A percentile compares a stretch with the other conserved stretches of the same genome.
These are phyloP conservation scores for Calameuta filiformis DNA, from an alignment of 2,888 invertebrate species.

Conservation along the genomic window DNA sequence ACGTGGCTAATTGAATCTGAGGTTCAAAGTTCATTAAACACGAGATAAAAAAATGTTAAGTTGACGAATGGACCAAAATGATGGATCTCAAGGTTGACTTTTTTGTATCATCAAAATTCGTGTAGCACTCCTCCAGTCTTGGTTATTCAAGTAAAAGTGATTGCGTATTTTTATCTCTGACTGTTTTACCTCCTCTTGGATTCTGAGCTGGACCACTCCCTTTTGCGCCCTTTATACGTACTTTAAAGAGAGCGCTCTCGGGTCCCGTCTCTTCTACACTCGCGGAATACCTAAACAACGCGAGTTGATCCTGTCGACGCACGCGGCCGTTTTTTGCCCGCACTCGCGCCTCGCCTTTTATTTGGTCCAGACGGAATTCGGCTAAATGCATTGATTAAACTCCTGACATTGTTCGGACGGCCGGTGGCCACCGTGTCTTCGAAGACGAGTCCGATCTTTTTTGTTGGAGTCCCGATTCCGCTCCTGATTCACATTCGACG, in stretches of 20 bases:
- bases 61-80: background rate
- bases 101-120: background rate
- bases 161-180: background rate
- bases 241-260: constrained; percentile 18
- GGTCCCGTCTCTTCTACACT: constrained; percentile 42
- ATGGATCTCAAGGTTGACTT: background rate
- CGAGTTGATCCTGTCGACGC: background rate
- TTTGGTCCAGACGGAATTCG: constrained; percentile 66
- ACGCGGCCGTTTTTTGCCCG: constrained; percentile 50
- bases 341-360: constrained; percentile 60
- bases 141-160: background rate
- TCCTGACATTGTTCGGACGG: constrained; percentile 59
- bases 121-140: background rate
- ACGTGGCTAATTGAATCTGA: background rate
- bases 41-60: background rate
- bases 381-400: constrained; percentile 67
- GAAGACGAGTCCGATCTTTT: constrained; percentile 52
- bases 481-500: constrained; percentile 3
- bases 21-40: background rate
- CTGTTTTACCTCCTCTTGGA: background rate
- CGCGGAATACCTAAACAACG: constrained; percentile 56
- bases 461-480: constrained; percentile 32
- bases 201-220: constrained; percentile 2
- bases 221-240: constrained; percentile 6
- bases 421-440: constrained; percentile 61